phyloP scores from a whole-genome alignment of 2,113 vertebrate species.

The Crotophaga sulcirostris region DNA sequence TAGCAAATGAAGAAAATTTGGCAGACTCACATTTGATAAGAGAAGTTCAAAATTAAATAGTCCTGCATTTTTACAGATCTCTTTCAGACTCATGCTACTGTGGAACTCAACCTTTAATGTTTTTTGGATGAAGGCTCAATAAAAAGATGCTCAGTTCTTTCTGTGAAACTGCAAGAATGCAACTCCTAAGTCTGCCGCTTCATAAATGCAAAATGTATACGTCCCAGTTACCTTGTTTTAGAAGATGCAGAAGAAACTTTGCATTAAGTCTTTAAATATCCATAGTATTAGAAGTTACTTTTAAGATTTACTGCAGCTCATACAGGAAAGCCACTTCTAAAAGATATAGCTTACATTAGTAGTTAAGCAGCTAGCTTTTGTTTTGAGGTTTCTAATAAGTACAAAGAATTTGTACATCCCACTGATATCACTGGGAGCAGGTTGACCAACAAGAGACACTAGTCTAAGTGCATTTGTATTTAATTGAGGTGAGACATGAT shows the following conservation, averaged over 20 bases:
- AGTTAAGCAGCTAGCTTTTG: background rate
- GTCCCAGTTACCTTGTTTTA: background rate
- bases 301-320: background rate
- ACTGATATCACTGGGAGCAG: background rate
- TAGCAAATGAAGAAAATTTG: constrained; percentile 87
- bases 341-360: background rate
- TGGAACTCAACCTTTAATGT: constrained; percentile 68
- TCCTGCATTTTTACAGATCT: constrained; percentile 52
- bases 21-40: constrained; percentile 85
- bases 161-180: background rate
- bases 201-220: background rate
- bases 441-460: background rate
- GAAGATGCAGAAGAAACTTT: background rate
- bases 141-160: constrained; percentile 3
- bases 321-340: background rate
- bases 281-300: background rate
- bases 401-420: background rate
- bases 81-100: constrained; percentile 39
- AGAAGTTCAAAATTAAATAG: constrained; percentile 60
- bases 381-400: background rate
- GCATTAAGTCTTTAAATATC: background rate
- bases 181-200: background rate
- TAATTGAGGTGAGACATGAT: background rate
- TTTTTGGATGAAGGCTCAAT: constrained; percentile 32
- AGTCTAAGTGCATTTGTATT: background rate